Evolutionary conservation across 92 coral and sea anemone species (phyloP), one percentile per base, ranked within the genome.

Genomic region (Umimayanthus kanabou): DNA sequence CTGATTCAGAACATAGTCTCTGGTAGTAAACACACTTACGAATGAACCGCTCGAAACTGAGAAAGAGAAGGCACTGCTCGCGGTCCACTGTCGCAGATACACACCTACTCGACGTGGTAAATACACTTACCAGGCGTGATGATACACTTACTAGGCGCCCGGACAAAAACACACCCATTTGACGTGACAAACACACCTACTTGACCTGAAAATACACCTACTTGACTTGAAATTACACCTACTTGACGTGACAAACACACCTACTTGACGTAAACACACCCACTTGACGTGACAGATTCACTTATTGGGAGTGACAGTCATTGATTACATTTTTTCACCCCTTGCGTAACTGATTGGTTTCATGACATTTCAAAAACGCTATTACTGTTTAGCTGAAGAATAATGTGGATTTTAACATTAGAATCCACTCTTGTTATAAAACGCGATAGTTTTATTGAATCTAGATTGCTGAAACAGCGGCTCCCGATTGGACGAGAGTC

Each of bases 401-500:
- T 10, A 70, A 26, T 9, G 76, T 72, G 76, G 76, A 72, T 13
- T 72, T 28, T 72, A 29, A 23, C 9, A 15, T 13, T 29, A 72
- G 40, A 72, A 72, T 29, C 39, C 76, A 72, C 76, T 72, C 40
- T 28, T 72, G 76, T 28, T 28, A 72, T 10, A 72, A 72, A 72
- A 29, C 76, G 76, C 76, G 22, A 72, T 72, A 72, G 76, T 72
- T 33, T 72, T 72, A 15, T 72, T 72, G 40, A 72, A 72, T 72
- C 40, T 72, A 72, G 76, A 72, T 72, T 72, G 25, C 76, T 33
- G 76, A 72, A 72, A 72, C 76, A 28, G 76, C 76, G 76, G 76
- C 76, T 72, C 76, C 76, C 76, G 76, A 72, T 72, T 72, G 76
- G 76, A 72, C 76, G 76, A 72, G 76, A 72, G 76, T 72, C 76